Evolutionary conservation across 1,140 invertebrate genomes (phyloP), one percentile per base, ranked within the genome.

Genomic region (Leptonema lineaticorne): DNA sequence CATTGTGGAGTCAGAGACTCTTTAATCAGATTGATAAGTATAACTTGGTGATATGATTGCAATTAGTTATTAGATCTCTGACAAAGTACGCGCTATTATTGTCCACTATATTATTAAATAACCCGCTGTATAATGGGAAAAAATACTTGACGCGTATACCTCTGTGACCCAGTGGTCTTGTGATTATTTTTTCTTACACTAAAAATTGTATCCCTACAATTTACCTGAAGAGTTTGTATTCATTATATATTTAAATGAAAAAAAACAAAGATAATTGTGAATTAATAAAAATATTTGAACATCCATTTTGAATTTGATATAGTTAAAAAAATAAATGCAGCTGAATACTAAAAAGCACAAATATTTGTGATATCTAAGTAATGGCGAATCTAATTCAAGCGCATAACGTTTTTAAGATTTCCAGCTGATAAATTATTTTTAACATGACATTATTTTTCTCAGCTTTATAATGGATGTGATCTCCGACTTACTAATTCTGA

Each of bases 101-200:
- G 45, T 64, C 62, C 62, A 64, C 62, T 64, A 46, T 30, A 18
- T 14, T 33, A 62, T n/a, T n/a, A n/a, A n/a, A n/a, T n/a, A n/a
- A n/a, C n/a, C n/a, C n/a, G n/a, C 58, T 24, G 28, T 29, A n/a
- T n/a, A 30, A 62, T 14, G 45, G 62, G 33, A 16, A 27, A 65
- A n/a, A n/a, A n/a, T n/a, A 60, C 46, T 45, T 41, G 45, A 71
- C 18, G 41, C 11, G 27, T 22, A 8, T 72, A 72, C 71, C 71
- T 72, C 71, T 69, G 68, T 69, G 71, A 72, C 71, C 68, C 71
- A 53, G 70, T 64, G 71, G 71, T 72, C 71, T 72, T 72, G 71
- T 72, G 71, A 72, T 72, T 66, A 68, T 67, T 72, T 68, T 18
- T 48, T 71, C 50, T 68, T 50, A 50, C 22, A 50, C 63, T 48